A percentile compares a stretch with the other conserved stretches of the same genome.
These are phyloP conservation scores for Diorhabda sublineata DNA, from an alignment of 1,140 invertebrate genomes.

Conservation along the genomic window DNA sequence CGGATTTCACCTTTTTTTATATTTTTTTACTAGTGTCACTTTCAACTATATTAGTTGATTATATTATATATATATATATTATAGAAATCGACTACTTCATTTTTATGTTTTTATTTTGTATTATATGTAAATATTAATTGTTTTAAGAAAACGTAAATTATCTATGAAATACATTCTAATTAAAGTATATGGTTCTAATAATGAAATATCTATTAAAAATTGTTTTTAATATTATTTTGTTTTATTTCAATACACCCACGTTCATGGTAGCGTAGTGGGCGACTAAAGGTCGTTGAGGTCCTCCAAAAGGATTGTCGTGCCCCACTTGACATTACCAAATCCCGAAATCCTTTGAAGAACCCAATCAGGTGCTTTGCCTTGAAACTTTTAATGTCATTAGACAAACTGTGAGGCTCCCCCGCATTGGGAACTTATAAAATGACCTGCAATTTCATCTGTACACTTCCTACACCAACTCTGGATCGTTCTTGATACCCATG, in stretches of 20 bases:
- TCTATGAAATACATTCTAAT: constrained; percentile 15
- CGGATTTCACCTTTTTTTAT: constrained; percentile 1
- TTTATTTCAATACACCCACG: background rate
- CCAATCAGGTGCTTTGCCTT: too few relatives aligned
- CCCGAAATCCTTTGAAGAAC: too few relatives aligned
- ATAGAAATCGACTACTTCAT: constrained; percentile 10
- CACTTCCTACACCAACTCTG: too few relatives aligned
- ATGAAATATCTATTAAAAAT: constrained; percentile 17
- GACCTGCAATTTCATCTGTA: too few relatives aligned
- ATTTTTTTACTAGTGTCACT: constrained; percentile 4
- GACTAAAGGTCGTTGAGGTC: too few relatives aligned
- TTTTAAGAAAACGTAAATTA: constrained; percentile 14
- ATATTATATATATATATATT: background rate
- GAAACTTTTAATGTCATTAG: too few relatives aligned
- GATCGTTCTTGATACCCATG: too few relatives aligned
- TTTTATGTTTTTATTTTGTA: constrained; percentile 16
- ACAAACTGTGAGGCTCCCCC: too few relatives aligned
- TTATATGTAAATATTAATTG: constrained; percentile 15
- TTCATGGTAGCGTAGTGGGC: too few relatives aligned
- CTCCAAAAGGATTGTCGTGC: too few relatives aligned
- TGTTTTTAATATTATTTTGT: constrained; percentile 11
- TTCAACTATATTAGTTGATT: constrained; percentile 16
- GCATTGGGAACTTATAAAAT: too few relatives aligned
- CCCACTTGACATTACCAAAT: too few relatives aligned
- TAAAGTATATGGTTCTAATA: constrained; percentile 19